Base-by-base conservation (phyloP, 2,797 vertebrate genomes). In the Pangasius djambal region DNA sequence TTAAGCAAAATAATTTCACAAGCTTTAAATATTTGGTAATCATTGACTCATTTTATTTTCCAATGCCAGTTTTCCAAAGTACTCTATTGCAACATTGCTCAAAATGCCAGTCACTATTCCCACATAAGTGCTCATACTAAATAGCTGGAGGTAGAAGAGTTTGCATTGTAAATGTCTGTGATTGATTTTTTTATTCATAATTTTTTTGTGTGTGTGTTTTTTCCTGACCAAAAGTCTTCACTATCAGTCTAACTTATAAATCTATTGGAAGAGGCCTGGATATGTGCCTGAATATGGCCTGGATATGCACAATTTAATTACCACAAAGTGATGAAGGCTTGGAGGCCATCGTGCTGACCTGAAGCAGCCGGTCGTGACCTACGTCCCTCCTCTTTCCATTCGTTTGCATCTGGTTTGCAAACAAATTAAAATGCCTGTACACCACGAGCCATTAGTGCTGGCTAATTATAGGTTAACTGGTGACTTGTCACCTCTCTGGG, bases 371-470 rank as follows among this genome's bases (percentile, higher is more conserved):
- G 0, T 22, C 48, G 10, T 52, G 65, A 52, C 63, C 48, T 22
- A 7, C 83, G 37, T 34, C 44, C 48, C 13, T 34, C 63, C 48
- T 50, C 44, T 84, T 50, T 67, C 28, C 28, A 6, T 55, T 69
- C 18, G 5, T 85, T 85, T 70, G 65, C 83, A 70, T 55, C n/a
- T 34, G 65, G 28, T 52, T 69, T 52, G 44, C 44, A 84, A 69
- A 22, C 18, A 31, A 67, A 7, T 34, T 65, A 50, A 67, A 67
- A 84, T 84, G 31, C 61, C 37, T 52, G 44, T 69, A 50, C 9
- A 31, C 16, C 44, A 31, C n/a, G 1, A 44, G 20, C 34, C 5
- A 50, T 59, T 37, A 25, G 4, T 28, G 52, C 55, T 25, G 18
- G 9, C 5, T 44, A 37, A 37, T 22, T 59, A n/a, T 83, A 63